A percentile compares a stretch with the other conserved stretches of the same genome.
Evolutionary conservation across 2,888 invertebrate species (phyloP).

Genomic region (Scrobipalpa costella): DNA sequence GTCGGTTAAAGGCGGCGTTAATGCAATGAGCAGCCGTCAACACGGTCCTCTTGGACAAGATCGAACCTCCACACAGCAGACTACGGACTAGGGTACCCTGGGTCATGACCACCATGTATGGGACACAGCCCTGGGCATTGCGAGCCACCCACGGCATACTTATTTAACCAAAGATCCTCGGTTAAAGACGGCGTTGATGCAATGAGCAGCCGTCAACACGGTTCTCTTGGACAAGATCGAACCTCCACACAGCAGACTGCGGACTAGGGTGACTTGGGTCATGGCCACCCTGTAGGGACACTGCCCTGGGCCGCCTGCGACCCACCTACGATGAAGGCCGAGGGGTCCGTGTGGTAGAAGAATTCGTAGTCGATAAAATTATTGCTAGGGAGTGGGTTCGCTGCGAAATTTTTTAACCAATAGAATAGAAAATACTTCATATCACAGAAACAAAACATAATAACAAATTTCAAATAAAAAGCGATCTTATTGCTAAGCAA

Average conservation of each 20-base stretch:
- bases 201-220: slow-evolving; percentile 66
- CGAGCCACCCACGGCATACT: slow-evolving; percentile 56
- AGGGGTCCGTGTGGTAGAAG: background rate
- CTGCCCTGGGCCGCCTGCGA: slow-evolving; percentile 44
- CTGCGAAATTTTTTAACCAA: background rate
- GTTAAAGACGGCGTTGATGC: slow-evolving; percentile 49
- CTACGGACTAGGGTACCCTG: slow-evolving; percentile 46
- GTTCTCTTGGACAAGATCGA: slow-evolving; percentile 49
- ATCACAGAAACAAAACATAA: no score
- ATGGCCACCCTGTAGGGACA: slow-evolving; percentile 61
- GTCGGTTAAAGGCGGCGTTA: slow-evolving; percentile 41
- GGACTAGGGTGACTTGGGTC: slow-evolving; percentile 44
- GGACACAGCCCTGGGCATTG: slow-evolving; percentile 44
- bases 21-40: slow-evolving; percentile 69
- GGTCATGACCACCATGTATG: slow-evolving; percentile 57
- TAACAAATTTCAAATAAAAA: no score
- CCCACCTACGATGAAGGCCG: slow-evolving; percentile 64
- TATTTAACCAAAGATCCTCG: slow-evolving; percentile 41
- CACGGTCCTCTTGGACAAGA: slow-evolving; percentile 46
- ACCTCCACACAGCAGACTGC: slow-evolving; percentile 57
- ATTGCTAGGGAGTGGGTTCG: background rate
- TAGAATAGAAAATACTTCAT: no score
- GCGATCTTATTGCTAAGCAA: no score
- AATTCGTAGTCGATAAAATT: background rate
- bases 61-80: slow-evolving; percentile 59